Evolutionary conservation across 1,140 invertebrate genomes (phyloP), one percentile per base, ranked within the genome.

Genomic region (Apis florea): DNA sequence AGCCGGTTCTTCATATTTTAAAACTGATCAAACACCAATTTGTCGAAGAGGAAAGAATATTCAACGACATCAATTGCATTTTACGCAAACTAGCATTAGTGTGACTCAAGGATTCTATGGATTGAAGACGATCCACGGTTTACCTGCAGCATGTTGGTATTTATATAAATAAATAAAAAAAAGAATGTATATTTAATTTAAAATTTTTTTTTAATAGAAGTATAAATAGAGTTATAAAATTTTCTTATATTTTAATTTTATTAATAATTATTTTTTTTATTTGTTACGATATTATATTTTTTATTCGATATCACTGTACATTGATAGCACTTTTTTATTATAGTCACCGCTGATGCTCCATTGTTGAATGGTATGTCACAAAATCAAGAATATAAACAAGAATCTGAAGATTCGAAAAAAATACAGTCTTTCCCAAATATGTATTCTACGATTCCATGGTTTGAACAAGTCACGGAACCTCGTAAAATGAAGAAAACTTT

Each of bases 51-150:
- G 71, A 40, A 59, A 63, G 67, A 94, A 95, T 83, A 92, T 96
- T 78, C 95, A 96, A 82, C 94, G 95, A 85, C 94, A 95, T 73
- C 92, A 92, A 66, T 64, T 93, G 13, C 92, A 93, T 31, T 88
- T 93, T 58, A 91, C 91, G 12, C 91, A 91, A 67, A 92, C 91
- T 11, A 92, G 90, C 26, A 92, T 92, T 56, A 93, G 90, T 71
- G 91, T 93, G 2, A 92, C 90, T 1, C 92, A 92, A 69, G 91
- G 91, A 80, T 91, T 92, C 68, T 90, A 90, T 19, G 90, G 90
- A 40, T 58, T 92, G 8, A 89, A 91, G 70, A 15, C 86, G 6
- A 67, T 87, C 3, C 89, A 84, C 24, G 83, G 80, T 72, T 82
- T 90, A 82, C 74, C 88, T 78, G 83, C 82, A 85, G 49, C 80